Percentiles rank a stretch among this genome's conserved stretches.
These are phyloP conservation scores for Drosophila ogumai DNA, from an alignment of 1,140 invertebrate genomes.

Conservation along the genomic window DNA sequence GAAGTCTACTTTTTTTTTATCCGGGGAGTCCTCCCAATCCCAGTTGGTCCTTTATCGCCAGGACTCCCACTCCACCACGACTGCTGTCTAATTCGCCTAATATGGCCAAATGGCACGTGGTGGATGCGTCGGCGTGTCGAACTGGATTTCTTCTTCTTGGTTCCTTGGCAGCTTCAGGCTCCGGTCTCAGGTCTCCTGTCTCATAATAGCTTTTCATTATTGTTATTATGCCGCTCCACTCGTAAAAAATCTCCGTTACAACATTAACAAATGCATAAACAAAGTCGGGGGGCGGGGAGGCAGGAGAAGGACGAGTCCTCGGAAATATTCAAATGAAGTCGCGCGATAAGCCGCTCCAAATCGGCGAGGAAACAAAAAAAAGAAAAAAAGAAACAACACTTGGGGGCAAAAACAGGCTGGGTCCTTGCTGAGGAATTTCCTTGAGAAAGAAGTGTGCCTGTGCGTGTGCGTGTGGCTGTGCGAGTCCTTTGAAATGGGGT, in stretches of 20 bases:
- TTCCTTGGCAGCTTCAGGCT: constrained; percentile 24
- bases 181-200: constrained; percentile 37
- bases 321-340: constrained; percentile 84
- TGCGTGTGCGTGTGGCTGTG: background rate
- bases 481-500: constrained; percentile 74
- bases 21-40: background rate
- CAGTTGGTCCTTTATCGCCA: constrained; percentile 21
- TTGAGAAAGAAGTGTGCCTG: constrained; percentile 37
- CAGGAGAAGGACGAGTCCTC: constrained; percentile 2
- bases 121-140: constrained; percentile 56
- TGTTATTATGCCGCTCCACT: constrained; percentile 80
- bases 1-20: constrained; percentile 32
- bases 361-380: constrained; percentile 59
- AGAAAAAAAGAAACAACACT: constrained; percentile 8
- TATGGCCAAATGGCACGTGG: constrained; percentile 77
- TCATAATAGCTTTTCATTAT: constrained; percentile 85
- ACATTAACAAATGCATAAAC: constrained; percentile 84
- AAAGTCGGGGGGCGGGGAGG: constrained; percentile 29
- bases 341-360: constrained; percentile 83
- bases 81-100: constrained; percentile 73
- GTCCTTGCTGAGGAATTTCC: constrained; percentile 58
- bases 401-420: constrained; percentile 22
- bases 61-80: background rate
- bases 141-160: constrained; percentile 46
- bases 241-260: constrained; percentile 83